Evolutionary conservation across 2,888 invertebrate species (phyloP).

Genomic region (Parnassius mnemosyne): DNA sequence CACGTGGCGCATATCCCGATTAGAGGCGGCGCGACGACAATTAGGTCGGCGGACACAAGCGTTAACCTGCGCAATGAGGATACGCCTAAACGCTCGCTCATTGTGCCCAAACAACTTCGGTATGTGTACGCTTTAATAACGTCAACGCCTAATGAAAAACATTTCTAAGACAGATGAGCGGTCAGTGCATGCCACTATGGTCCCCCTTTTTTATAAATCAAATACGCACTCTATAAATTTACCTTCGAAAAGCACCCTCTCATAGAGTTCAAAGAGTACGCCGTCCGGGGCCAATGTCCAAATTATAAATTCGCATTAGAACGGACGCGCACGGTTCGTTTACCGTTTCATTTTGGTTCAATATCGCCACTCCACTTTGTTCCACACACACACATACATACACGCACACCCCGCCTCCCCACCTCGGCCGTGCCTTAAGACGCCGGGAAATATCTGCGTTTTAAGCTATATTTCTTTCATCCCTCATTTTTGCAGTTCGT

Average conservation of each 20-base stretch:
- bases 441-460: slow-evolving; percentile 81
- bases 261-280: slow-evolving; percentile 71
- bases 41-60: slow-evolving; percentile 78
- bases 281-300: slow-evolving; percentile 75
- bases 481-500: slow-evolving; percentile 82
- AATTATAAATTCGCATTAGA: slow-evolving; percentile 82
- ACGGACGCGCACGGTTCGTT: slow-evolving; percentile 81
- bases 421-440: slow-evolving; percentile 68
- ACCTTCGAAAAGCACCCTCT: slow-evolving; percentile 59
- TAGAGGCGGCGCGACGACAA: slow-evolving; percentile 73
- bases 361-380: slow-evolving; percentile 81
- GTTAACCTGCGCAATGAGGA: slow-evolving; percentile 77
- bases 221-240: slow-evolving; percentile 72
- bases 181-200: slow-evolving; percentile 21
- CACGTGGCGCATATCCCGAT: slow-evolving; percentile 78
- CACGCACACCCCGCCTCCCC: slow-evolving; percentile 43
- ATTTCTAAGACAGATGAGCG: slow-evolving; percentile 48
- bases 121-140: slow-evolving; percentile 55
- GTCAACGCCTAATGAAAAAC: slow-evolving; percentile 52
- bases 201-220: slow-evolving; percentile 71
- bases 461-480: slow-evolving; percentile 83
- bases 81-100: slow-evolving; percentile 72
- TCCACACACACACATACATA: slow-evolving; percentile 68
- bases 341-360: slow-evolving; percentile 80
- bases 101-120: slow-evolving; percentile 62